A percentile compares a stretch with the other conserved stretches of the same genome.
These are phyloP conservation scores for Mohoua ochrocephala DNA, from an alignment of 2,113 vertebrate genomes.

Conservation along the genomic window DNA sequence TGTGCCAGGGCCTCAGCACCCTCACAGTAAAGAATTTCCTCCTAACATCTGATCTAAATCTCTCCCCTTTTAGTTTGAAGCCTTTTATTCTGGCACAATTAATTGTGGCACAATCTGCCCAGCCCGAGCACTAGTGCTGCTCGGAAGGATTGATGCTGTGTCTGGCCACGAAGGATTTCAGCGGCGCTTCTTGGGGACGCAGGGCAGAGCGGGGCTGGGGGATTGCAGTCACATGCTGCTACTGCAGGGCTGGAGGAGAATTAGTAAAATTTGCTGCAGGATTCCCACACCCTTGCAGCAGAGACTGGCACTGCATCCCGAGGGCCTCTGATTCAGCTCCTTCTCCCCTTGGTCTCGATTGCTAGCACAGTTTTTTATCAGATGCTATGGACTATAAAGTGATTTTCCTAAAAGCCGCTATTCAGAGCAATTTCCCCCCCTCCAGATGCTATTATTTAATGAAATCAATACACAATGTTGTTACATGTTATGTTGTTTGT, in stretches of 20 bases:
- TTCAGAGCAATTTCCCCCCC: background rate
- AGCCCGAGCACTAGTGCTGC: background rate
- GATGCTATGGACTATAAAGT: background rate
- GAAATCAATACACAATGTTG: slow-evolving; percentile 29
- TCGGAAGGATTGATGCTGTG: background rate
- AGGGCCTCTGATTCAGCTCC: slow-evolving; percentile 40
- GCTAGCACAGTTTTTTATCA: slow-evolving; percentile 25
- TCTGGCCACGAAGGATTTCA: background rate
- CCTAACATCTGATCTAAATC: background rate
- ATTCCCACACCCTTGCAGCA: slow-evolving; percentile 39
- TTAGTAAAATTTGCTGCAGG: slow-evolving; percentile 49
- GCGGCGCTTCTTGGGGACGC: background rate
- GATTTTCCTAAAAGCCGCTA: slow-evolving; percentile 21
- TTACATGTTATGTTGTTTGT: background rate
- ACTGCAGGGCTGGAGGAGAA: slow-evolving; percentile 49
- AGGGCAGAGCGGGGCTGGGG: background rate
- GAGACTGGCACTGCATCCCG: background rate
- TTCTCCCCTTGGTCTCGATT: slow-evolving; percentile 4
- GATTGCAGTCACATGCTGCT: slow-evolving; percentile 29
- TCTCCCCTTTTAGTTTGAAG: background rate
- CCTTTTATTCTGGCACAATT: background rate
- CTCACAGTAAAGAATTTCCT: background rate
- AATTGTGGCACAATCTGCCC: background rate
- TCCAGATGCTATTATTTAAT: slow-evolving; percentile 46
- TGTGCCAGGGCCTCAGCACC: background rate